phyloP scores from a whole-genome alignment of 2,797 vertebrate genomes.

The Enteromius afrohamiltoni region DNA sequence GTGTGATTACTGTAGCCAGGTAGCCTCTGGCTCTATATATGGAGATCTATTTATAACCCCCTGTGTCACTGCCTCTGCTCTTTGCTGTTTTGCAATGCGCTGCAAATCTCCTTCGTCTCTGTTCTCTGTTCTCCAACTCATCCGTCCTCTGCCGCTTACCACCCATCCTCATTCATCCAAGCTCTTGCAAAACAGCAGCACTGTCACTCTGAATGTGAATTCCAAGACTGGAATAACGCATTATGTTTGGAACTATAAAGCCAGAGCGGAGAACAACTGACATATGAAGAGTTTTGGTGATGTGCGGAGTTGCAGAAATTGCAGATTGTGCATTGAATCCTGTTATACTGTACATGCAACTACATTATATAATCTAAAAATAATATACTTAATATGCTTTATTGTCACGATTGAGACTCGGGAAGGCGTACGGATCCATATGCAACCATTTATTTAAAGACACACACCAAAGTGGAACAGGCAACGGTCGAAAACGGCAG shows the following conservation, averaged over 20 bases:
- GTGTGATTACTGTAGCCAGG: conserved; percentile 21
- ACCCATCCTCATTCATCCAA: conserved; percentile 7
- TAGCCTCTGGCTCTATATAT: conserved; percentile 21
- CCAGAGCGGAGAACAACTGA: not conserved
- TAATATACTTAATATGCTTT: not conserved
- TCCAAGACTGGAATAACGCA: not conserved
- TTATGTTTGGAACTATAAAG: not conserved
- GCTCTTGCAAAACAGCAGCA: not conserved
- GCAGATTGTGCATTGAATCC: not conserved
- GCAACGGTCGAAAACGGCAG: no score
- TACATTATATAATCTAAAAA: not conserved
- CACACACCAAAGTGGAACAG: no score
- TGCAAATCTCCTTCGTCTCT: conserved; percentile 16
- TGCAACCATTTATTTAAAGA: no score
- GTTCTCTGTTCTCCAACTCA: conserved; percentile 14
- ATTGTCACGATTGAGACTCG: no score
- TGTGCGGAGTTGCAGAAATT: not conserved
- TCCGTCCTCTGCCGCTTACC: conserved; percentile 8
- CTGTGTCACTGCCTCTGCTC: conserved; percentile 19
- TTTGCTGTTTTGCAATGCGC: conserved; percentile 33
- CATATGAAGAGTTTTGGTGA: not conserved
- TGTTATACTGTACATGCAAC: not conserved
- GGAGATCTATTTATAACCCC: conserved; percentile 41
- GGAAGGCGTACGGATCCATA: no score
- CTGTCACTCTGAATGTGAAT: not conserved